These are phyloP conservation scores for Sylvilagus floridanus DNA, from an alignment of 2,797 vertebrate genomes.

Conservation along the genomic window DNA sequence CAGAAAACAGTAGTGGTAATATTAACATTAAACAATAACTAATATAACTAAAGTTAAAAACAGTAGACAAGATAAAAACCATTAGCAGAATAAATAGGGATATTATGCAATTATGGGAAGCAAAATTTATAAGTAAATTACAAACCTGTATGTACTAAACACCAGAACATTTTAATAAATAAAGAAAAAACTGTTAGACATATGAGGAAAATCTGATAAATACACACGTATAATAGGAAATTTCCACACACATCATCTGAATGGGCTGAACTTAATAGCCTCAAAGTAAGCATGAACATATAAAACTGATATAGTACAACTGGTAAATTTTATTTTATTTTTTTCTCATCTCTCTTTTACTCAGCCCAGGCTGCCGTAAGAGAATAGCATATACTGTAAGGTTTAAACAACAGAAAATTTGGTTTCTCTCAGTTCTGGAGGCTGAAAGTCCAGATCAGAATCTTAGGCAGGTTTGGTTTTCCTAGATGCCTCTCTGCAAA, in stretches of 20 bases:
- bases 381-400: neutral
- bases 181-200: conserved; percentile 34
- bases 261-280: conserved; percentile 35
- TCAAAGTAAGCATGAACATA: conserved; percentile 19
- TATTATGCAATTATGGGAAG: conserved; percentile 55
- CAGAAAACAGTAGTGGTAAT: neutral
- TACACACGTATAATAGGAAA: conserved; percentile 17
- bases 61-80: neutral
- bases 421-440: neutral
- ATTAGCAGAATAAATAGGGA: conserved; percentile 57
- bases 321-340: neutral
- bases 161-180: conserved; percentile 58
- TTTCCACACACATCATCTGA: conserved; percentile 47
- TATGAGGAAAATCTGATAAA: conserved; percentile 38
- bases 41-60: conserved; percentile 35
- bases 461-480: neutral
- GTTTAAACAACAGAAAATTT: neutral
- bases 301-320: conserved; percentile 33
- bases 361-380: neutral
- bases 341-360: neutral
- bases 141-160: neutral
- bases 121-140: conserved; percentile 62
- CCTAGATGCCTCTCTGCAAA: neutral
- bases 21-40: conserved; percentile 47
- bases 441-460: neutral